Conservation (phyloP, 2,113 vertebrate genomes). For the Oxygymnocypris stewartii region DNA sequence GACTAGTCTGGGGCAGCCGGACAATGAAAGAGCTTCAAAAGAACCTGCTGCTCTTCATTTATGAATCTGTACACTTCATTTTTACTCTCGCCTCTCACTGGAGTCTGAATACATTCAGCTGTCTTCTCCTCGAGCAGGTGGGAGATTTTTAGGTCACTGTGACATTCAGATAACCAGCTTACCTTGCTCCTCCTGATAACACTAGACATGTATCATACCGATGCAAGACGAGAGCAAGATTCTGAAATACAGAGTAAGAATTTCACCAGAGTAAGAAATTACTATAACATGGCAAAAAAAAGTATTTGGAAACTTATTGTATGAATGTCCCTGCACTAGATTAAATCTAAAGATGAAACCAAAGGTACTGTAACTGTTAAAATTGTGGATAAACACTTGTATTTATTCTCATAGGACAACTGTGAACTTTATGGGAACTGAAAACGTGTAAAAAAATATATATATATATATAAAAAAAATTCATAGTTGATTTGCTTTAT, state of each 20-base stretch:
- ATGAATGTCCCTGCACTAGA: not conserved
- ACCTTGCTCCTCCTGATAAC: not conserved
- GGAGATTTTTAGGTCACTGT: conserved; percentile 37
- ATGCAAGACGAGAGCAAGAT: too few species aligned
- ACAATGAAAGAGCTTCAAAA: not conserved
- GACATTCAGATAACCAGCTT: not conserved
- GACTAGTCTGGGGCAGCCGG: not conserved
- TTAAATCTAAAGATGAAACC: not conserved
- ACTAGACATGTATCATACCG: not conserved
- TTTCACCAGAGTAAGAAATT: not conserved
- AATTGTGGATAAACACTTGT: not conserved
- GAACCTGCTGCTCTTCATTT: conserved; percentile 35
- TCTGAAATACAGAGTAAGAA: not conserved
- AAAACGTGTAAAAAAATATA: too few species aligned
- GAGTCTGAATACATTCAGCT: conserved; percentile 1
- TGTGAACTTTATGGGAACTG: too few species aligned
- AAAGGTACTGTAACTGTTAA: not conserved
- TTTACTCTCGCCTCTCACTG: not conserved
- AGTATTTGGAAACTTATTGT: not conserved
- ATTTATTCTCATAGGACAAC: not conserved
- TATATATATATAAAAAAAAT: too few species aligned
- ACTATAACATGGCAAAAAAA: not conserved
- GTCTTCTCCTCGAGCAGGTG: conserved; percentile 28
- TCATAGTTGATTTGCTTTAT: too few species aligned
- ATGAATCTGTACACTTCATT: conserved; percentile 2